A percentile compares a stretch with the other conserved stretches of the same genome.
Conservation (phyloP, 2,888 invertebrate species). For the Pheosia tremula region DNA sequence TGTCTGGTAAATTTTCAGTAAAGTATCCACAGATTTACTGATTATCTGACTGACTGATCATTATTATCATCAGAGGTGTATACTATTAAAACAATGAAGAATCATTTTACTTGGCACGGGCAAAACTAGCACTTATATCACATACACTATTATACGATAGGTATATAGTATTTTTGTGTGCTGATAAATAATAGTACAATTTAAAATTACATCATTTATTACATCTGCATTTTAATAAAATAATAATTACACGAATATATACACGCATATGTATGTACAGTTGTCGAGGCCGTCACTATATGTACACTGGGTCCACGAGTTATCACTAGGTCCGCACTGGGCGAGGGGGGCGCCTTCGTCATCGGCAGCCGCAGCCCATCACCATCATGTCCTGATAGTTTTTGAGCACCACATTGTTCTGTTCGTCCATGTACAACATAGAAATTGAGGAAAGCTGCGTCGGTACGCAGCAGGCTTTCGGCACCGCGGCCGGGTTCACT, state of each 20-base stretch:
- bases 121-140: no score
- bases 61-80: no score
- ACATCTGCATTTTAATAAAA: slow-evolving; percentile 81
- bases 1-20: no score
- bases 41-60: no score
- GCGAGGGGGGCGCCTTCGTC: slow-evolving; percentile 73
- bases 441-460: slow-evolving; percentile 97
- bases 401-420: slow-evolving; percentile 97
- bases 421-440: slow-evolving; percentile 98
- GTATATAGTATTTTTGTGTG: not conserved
- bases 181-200: slow-evolving; percentile 34
- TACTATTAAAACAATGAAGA: no score
- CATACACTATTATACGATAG: no score
- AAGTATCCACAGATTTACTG: no score
- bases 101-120: no score
- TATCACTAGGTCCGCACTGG: slow-evolving; percentile 77
- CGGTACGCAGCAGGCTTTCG: slow-evolving; percentile 98
- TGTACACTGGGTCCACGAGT: slow-evolving; percentile 82
- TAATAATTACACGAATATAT: slow-evolving; percentile 83
- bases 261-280: slow-evolving; percentile 80
- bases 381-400: slow-evolving; percentile 99
- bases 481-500: slow-evolving; percentile 94
- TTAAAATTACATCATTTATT: slow-evolving; percentile 78
- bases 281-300: slow-evolving; percentile 80
- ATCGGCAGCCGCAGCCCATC: slow-evolving; percentile 98